Conservation (phyloP, 2,888 invertebrate species). For the Eupeodes latifasciatus region DNA sequence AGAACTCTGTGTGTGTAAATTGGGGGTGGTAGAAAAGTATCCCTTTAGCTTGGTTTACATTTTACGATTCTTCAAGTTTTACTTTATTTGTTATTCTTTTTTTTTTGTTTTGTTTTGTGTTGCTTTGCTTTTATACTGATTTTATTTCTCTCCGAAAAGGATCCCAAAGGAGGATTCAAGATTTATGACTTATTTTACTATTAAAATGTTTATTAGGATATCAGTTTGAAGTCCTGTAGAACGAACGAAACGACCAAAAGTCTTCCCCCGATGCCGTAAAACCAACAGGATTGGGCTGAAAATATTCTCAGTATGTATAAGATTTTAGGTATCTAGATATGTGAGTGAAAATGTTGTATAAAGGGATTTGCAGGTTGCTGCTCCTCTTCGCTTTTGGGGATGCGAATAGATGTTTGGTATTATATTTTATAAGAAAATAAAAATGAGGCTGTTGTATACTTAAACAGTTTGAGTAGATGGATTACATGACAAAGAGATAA, state of each 20-base stretch:
- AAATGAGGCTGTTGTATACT: constrained; percentile 36
- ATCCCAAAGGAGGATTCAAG: constrained; percentile 72
- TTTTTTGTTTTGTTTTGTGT: constrained; percentile 24
- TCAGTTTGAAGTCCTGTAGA: constrained; percentile 49
- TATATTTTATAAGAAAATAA: constrained; percentile 33
- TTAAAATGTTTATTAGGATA: constrained; percentile 76
- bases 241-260: not conserved
- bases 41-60: constrained; percentile 56
- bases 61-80: constrained; percentile 58
- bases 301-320: not conserved
- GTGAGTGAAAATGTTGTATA: not conserved
- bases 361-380: constrained; percentile 58
- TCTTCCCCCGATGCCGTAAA: not conserved
- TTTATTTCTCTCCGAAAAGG: constrained; percentile 68
- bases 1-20: not conserved
- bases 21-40: constrained; percentile 41
- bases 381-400: constrained; percentile 38
- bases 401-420: constrained; percentile 5
- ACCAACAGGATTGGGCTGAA: not conserved
- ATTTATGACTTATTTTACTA: constrained; percentile 76
- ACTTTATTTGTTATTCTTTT: constrained; percentile 18
- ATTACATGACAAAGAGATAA: constrained; percentile 70
- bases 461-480: constrained; percentile 53
- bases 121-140: constrained; percentile 30
- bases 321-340: not conserved